Evolutionary conservation across 2,888 invertebrate species (phyloP), one percentile per base, ranked within the genome.

Genomic region (Eupelmus urozonus): DNA sequence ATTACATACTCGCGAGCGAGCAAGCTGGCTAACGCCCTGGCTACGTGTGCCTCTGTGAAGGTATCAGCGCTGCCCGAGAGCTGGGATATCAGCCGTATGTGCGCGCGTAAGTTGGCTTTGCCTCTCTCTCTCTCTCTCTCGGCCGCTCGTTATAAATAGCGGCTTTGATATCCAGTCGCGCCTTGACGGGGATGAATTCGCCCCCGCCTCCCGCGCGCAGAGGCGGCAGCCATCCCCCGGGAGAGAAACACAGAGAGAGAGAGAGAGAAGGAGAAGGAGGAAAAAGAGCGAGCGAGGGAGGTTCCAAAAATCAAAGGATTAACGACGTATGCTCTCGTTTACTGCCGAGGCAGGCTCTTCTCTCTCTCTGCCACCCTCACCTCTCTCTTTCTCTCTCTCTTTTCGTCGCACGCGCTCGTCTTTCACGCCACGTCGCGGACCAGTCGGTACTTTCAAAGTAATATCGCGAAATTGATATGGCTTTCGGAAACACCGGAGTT

Each of bases 121-220:
- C 57, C 34, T 3, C 16, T 49, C 7, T 4, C 49, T n/a, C 13
- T 53, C 72, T n/a, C n/a, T n/a, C n/a, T 42, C 78, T 55, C 71
- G 70, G 81, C 2, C 5, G 81, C 77, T 83, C 85, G 86, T 88
- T 88, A 87, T 87, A 88, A 88, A 88, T 87, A 87, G 85, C 84
- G 85, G 87, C 87, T 88, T 88, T 88, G 88, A 88, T 87, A 87
- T 86, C 85, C 84, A 85, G 85, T 86, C 87, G 83, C 82, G 83
- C 84, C 85, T 84, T 84, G 80, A 82, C 81, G 81, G 82, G 86
- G 85, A 84, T 84, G 82, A 81, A 83, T 79, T 81, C 76, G 75
- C 81, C 83, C 85, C 84, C 83, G 81, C 81, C 62, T 13, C 62
- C 45, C 63, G 55, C 20, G 45, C 82, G 49, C 2, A 9, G 5